Evolutionary conservation across 2,797 vertebrate species (phyloP).

Genomic region (Chaetophractus vellerosus): DNA sequence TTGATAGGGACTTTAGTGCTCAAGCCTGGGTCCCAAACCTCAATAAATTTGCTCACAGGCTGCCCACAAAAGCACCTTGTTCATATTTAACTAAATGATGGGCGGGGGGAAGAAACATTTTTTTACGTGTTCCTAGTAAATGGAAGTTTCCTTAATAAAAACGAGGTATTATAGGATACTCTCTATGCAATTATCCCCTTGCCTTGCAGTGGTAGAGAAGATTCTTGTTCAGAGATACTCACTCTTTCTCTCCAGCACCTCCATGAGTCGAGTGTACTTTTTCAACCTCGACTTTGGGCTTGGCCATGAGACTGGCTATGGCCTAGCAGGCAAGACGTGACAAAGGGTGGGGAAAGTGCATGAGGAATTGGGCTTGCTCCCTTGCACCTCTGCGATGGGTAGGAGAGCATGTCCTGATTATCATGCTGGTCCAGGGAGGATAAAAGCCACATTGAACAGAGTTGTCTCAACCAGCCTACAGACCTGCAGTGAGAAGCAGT

Average conservation of each 20-base stretch:
- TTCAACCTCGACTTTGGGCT: not conserved
- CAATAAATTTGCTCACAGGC: not conserved
- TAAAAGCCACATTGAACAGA: not conserved
- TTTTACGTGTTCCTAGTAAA: not conserved
- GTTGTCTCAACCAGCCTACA: not conserved
- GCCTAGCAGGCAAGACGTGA: not conserved
- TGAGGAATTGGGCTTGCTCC: not conserved
- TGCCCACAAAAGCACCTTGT: not conserved
- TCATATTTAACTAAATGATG: not conserved
- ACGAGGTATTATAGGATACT: not conserved
- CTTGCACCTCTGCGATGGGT: not conserved
- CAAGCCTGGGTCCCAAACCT: not conserved
- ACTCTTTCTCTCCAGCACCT: not conserved
- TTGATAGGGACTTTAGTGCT: not conserved
- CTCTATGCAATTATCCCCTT: not conserved
- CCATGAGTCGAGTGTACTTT: not conserved
- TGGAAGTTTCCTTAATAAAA: not conserved
- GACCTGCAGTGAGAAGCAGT: not conserved
- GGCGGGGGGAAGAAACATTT: slow-evolving; percentile 26
- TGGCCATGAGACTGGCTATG: not conserved
- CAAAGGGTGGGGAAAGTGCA: not conserved
- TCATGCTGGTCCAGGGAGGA: not conserved
- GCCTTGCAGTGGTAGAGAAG: not conserved
- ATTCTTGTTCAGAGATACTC: not conserved
- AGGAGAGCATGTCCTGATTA: not conserved